phyloP scores from a whole-genome alignment of 2,797 vertebrate genomes.

The Xenentodon cancila region DNA sequence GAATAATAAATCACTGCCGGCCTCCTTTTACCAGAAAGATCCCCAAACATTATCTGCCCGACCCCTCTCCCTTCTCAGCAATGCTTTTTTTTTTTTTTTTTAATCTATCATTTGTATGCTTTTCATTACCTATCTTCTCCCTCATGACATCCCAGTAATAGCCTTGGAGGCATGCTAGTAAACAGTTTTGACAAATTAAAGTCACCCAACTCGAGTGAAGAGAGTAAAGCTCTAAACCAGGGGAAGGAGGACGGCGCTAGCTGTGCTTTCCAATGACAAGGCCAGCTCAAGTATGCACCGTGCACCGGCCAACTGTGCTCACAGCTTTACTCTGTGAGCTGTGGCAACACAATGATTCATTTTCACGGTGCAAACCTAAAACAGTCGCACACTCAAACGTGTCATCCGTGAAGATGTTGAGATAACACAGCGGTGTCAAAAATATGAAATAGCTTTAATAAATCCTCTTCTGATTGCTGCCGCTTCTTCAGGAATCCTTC shows the following conservation, averaged over 20 bases:
- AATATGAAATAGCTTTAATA: slow-evolving; percentile 37
- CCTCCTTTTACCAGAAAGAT: slow-evolving; percentile 67
- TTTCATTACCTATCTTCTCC: slow-evolving; percentile 83
- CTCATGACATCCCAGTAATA: slow-evolving; percentile 82
- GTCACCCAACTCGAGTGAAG: slow-evolving; percentile 79
- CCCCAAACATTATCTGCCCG: slow-evolving; percentile 58
- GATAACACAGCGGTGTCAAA: slow-evolving; percentile 32
- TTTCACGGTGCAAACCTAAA: slow-evolving; percentile 25
- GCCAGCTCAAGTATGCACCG: slow-evolving; percentile 46
- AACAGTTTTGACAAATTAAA: slow-evolving; percentile 89
- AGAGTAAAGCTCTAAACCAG: slow-evolving; percentile 64
- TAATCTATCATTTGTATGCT: slow-evolving; percentile 81
- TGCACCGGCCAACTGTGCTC: slow-evolving; percentile 13
- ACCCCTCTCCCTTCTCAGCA: slow-evolving; percentile 40
- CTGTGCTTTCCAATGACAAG: slow-evolving; percentile 40
- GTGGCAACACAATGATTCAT: slow-evolving; percentile 42
- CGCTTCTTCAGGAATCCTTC: slow-evolving; percentile 26
- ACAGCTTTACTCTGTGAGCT: slow-evolving; percentile 31
- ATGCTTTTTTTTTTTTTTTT: slow-evolving; percentile 52
- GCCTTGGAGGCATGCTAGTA: slow-evolving; percentile 82
- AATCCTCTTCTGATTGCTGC: slow-evolving; percentile 19
- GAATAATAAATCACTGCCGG: slow-evolving; percentile 78
- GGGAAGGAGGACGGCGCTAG: slow-evolving; percentile 40
- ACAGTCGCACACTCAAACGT: slow-evolving; percentile 43
- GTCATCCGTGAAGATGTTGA: slow-evolving; percentile 31